Conservation (phyloP, 2,113 vertebrate genomes). For the Syngnathoides biaculeatus region DNA sequence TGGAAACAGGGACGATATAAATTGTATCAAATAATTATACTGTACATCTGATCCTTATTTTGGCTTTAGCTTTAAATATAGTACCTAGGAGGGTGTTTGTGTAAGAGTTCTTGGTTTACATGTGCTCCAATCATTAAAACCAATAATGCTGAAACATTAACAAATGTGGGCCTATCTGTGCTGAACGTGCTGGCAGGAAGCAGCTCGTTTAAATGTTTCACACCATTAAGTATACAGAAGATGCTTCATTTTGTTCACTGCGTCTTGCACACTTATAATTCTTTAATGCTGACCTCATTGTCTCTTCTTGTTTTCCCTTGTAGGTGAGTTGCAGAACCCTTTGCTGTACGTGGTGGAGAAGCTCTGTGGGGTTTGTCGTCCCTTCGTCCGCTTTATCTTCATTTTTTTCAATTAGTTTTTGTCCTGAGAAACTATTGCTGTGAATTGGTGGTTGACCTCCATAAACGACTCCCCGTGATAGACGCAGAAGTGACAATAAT, state of each 20-base stretch:
- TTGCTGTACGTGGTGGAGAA: constrained; percentile 12
- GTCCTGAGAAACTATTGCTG: constrained; percentile 19
- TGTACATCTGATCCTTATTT: background rate
- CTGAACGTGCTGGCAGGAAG: constrained; percentile 8
- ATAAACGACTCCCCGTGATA: constrained; percentile 44
- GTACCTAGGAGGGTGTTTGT: background rate
- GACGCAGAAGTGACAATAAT: constrained; percentile 42
- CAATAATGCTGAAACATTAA: background rate
- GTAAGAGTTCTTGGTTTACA: background rate
- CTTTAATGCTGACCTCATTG: constrained; percentile 18
- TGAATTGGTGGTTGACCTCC: constrained; percentile 45
- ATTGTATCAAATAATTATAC: background rate
- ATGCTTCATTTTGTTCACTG: background rate
- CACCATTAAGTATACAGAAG: constrained; percentile 16
- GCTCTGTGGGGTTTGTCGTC: constrained; percentile 17
- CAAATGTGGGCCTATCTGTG: constrained; percentile 7
- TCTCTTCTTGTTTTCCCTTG: constrained; percentile 15
- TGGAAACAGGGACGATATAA: no score
- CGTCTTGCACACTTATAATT: constrained; percentile 1
- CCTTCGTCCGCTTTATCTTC: constrained; percentile 28
- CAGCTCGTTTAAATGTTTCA: constrained; percentile 21
- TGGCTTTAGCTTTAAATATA: background rate
- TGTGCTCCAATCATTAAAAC: background rate
- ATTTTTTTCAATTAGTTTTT: constrained; percentile 12
- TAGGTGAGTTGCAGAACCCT: constrained; percentile 53